Evolutionary conservation across 2,113 vertebrate genomes (phyloP), one percentile per base, ranked within the genome.

Genomic region (Gasterosteus aculeatus): DNA sequence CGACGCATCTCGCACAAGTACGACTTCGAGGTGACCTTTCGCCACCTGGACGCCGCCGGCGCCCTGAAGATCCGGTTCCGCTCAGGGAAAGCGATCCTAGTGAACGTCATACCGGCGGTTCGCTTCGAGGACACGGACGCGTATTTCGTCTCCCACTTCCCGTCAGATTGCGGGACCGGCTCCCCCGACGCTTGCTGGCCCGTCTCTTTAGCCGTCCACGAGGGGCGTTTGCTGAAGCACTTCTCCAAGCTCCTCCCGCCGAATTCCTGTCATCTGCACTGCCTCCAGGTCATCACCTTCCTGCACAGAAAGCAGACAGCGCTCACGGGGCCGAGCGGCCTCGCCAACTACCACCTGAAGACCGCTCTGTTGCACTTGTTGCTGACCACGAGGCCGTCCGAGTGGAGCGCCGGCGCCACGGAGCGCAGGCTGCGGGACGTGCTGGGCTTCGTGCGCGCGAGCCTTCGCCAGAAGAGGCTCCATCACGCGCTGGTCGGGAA

Each of bases 21-120:
- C 0, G 96, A 98, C 69, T 99, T 99, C 5, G 96, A 97, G 84
- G 95, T 99, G 71, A 95, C 91, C n/a, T 99, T 99, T 71, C 93
- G 91, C 64, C 94, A 95, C 78, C 89, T 98, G 83, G 96, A 97
- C 62, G 91, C 91, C 0, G 95, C 97, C 0, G 98, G 97, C 3
- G 96, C 96, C 15, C 92, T 99, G 77, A 97, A 95, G 88, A 95
- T 99, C 89, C 94, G 92, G 81, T 97, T 98, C 80, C 95, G 86
- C 10, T 98, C 97, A 0, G 96, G 98, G 41, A 99, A 97, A 83
- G 92, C 92, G 0, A 86, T 99, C 11, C 85, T 95, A 47, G 94
- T 99, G 86, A 95, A 96, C 77, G 83, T 99, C 51, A 95, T 94
- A 33, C 98, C 97, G 0, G 97, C 93, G 66, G 93, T 99, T 61